Percentiles rank a stretch among this genome's conserved stretches.
These are phyloP conservation scores for Nylanderia fulva DNA, from an alignment of 1,140 invertebrate species.

Conservation along the genomic window DNA sequence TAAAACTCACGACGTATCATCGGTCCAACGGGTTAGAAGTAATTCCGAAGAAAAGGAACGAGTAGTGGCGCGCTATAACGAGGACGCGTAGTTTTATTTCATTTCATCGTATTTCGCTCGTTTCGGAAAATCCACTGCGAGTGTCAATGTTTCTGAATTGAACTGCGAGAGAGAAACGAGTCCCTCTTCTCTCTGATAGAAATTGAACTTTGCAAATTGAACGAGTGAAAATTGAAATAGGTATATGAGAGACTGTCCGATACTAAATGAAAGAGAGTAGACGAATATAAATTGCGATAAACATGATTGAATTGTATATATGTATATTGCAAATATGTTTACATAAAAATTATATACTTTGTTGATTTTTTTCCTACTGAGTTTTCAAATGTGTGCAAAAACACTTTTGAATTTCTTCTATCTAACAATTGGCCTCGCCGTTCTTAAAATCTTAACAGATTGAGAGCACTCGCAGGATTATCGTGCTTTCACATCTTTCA, in stretches of 20 bases:
- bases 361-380: not conserved
- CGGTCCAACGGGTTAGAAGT: conserved; percentile 45
- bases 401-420: not conserved
- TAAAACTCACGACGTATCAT: conserved; percentile 50
- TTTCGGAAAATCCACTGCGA: conserved; percentile 33
- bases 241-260: not conserved
- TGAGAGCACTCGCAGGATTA: conserved; percentile 43
- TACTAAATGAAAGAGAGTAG: not conserved
- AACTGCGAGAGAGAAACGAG: conserved; percentile 35
- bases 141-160: not conserved
- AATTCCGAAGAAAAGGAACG: conserved; percentile 52
- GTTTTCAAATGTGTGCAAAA: not conserved
- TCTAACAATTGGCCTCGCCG: not conserved
- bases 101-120: not conserved
- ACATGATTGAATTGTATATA: not conserved
- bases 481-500: conserved; percentile 45
- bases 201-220: conserved; percentile 31
- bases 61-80: conserved; percentile 24
- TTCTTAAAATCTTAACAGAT: conserved; percentile 45
- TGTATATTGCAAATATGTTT: not conserved
- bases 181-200: not conserved
- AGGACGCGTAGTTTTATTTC: conserved; percentile 46
- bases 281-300: not conserved
- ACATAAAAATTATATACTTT: not conserved
- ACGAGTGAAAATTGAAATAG: not conserved